Evolutionary conservation across 2,888 invertebrate genomes (phyloP).

Genomic region (Latrodectus elegans): DNA sequence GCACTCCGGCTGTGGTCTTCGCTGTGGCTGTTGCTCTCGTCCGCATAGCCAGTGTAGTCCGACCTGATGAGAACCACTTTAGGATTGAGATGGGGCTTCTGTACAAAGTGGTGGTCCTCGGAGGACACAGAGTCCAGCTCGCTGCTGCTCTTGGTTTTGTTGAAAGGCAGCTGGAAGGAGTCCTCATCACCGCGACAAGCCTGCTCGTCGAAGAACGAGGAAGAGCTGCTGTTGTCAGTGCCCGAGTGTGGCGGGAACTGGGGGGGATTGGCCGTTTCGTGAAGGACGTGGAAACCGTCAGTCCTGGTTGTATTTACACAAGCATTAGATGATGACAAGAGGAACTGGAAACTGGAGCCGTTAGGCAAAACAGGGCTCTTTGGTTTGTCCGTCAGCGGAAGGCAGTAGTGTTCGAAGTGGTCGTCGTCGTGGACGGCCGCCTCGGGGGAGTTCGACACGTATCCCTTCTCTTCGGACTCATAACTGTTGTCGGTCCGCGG

Average conservation of each 20-base stretch:
- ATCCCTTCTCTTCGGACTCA: constrained; percentile 42
- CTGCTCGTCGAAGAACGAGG: constrained; percentile 40
- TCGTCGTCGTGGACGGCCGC: constrained; percentile 1
- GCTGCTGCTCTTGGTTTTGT: constrained; percentile 9
- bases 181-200: constrained; percentile 21
- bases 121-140: not conserved
- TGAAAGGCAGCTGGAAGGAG: not conserved
- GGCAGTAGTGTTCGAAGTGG: constrained; percentile 17
- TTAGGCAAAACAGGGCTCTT: not conserved
- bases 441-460: not conserved
- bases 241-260: constrained; percentile 13
- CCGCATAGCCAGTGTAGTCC: constrained; percentile 31
- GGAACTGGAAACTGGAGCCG: constrained; percentile 40
- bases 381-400: not conserved
- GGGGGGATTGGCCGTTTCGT: not conserved
- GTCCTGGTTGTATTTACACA: constrained; percentile 4
- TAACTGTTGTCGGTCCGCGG: constrained; percentile 51
- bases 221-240: not conserved
- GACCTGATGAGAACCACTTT: constrained; percentile 53
- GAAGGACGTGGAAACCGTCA: constrained; percentile 7
- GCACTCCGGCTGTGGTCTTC: not conserved
- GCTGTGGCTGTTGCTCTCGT: constrained; percentile 40
- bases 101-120: constrained; percentile 16
- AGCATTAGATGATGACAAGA: constrained; percentile 28
- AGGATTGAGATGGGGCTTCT: constrained; percentile 42